Percentiles rank a stretch among this genome's conserved stretches.
Conservation (phyloP, 1,140 invertebrate species). For the Plutomurus gul region DNA sequence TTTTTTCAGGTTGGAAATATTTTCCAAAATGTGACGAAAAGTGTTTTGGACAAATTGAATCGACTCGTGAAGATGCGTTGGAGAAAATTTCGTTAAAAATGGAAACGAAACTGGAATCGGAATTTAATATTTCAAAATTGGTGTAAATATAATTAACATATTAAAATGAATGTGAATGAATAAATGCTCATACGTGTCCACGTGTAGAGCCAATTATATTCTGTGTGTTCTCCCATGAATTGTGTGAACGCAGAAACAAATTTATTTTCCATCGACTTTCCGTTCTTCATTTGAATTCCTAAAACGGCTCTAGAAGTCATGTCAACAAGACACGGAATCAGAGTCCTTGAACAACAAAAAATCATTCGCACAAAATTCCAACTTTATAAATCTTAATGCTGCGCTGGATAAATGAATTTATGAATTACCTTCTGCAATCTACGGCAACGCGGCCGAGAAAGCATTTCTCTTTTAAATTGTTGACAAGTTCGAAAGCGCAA, state of each 20-base stretch:
- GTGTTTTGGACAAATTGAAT: conserved; percentile 9
- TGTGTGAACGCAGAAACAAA: conserved; percentile 39
- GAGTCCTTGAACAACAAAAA: conserved; percentile 16
- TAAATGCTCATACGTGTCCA: conserved; percentile 38
- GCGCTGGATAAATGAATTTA: neutral
- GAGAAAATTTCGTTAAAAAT: conserved; percentile 30
- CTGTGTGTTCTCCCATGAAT: conserved; percentile 42
- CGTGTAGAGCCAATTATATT: conserved; percentile 16
- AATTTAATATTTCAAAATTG: neutral
- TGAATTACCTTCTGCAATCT: conserved; percentile 34
- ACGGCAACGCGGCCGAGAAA: conserved; percentile 2
- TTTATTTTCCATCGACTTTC: conserved; percentile 35
- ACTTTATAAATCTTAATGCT: neutral
- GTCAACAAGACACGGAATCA: conserved; percentile 41
- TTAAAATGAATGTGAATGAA: no score
- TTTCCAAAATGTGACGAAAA: conserved; percentile 29
- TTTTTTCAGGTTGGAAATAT: neutral
- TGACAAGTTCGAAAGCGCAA: conserved; percentile 2
- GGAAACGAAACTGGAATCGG: conserved; percentile 43
- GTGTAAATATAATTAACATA: neutral
- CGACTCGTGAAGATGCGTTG: conserved; percentile 2
- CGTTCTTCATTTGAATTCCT: conserved; percentile 33
- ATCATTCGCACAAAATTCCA: neutral
- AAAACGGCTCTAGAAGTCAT: conserved; percentile 36
- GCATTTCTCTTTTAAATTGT: conserved; percentile 25